Percentiles rank a stretch among this genome's conserved stretches.
These are phyloP conservation scores for Gerosis bhagava DNA, from an alignment of 2,888 invertebrate species.

Conservation along the genomic window DNA sequence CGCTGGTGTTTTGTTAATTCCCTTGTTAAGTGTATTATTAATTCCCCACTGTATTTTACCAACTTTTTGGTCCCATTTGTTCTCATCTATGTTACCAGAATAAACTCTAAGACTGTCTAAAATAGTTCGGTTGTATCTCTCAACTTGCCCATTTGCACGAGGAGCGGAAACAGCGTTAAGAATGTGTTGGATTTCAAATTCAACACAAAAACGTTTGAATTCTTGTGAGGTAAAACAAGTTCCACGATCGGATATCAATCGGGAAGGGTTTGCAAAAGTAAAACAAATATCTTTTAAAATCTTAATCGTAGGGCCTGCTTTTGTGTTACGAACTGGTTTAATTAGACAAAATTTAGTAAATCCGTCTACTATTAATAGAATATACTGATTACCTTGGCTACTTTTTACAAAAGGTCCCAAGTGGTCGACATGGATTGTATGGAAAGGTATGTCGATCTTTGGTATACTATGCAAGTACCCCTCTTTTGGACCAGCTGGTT, in stretches of 20 bases:
- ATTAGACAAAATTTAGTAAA: slow-evolving; percentile 27
- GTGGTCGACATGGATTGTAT: slow-evolving; percentile 35
- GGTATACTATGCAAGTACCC: slow-evolving; percentile 30
- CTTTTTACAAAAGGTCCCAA: slow-evolving; percentile 34
- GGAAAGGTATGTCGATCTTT: slow-evolving; percentile 29
- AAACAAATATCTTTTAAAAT: slow-evolving; percentile 28
- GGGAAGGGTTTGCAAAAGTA: slow-evolving; percentile 27
- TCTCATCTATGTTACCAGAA: slow-evolving; percentile 2
- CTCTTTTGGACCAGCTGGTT: slow-evolving; percentile 5
- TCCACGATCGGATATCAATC: slow-evolving; percentile 25
- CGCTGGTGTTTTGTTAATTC: slow-evolving; percentile 26
- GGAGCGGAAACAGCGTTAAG: slow-evolving; percentile 34
- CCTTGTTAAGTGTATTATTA: slow-evolving; percentile 29
- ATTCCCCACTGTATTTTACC: slow-evolving; percentile 27
- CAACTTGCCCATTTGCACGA: slow-evolving; percentile 37
- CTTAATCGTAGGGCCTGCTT: slow-evolving; percentile 24
- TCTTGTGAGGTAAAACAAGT: slow-evolving; percentile 19
- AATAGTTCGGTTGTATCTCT: slow-evolving; percentile 29
- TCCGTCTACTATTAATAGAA: slow-evolving; percentile 27
- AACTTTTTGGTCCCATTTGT: slow-evolving; percentile 25
- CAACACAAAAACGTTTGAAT: slow-evolving; percentile 8
- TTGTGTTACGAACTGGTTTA: slow-evolving; percentile 31
- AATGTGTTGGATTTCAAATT: slow-evolving; percentile 23
- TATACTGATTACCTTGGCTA: slow-evolving; percentile 24
- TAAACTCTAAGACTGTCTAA: slow-evolving; percentile 18